phyloP scores from a whole-genome alignment of 2,113 vertebrate genomes.

The Pseudonaja textilis region DNA sequence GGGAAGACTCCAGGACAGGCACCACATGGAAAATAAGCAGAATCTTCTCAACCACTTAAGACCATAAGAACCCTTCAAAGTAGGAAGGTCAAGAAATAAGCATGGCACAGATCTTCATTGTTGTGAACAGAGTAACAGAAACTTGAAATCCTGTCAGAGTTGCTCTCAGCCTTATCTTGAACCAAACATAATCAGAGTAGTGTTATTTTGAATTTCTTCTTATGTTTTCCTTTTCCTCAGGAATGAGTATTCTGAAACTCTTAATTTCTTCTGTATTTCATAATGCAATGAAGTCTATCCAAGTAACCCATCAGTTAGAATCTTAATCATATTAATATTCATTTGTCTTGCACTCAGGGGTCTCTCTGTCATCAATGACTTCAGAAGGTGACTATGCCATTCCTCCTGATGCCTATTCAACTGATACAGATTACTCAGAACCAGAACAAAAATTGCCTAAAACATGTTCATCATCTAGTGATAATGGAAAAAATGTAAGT shows the following conservation, averaged over 20 bases:
- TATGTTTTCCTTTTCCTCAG: not conserved
- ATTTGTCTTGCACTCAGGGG: slow-evolving; percentile 71
- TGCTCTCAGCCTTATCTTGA: not conserved
- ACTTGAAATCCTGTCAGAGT: not conserved
- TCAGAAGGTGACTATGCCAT: slow-evolving; percentile 98
- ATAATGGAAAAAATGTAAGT: slow-evolving; percentile 88
- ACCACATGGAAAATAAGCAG: not conserved
- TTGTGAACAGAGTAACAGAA: not conserved
- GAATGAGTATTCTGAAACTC: not conserved
- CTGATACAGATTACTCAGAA: slow-evolving; percentile 89
- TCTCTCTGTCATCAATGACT: slow-evolving; percentile 90
- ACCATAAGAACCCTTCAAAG: not conserved
- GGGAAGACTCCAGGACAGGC: not conserved
- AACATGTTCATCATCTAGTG: slow-evolving; percentile 82
- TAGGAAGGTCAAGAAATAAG: not conserved
- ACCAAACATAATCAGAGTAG: not conserved
- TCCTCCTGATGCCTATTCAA: slow-evolving; percentile 93
- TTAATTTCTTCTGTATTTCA: not conserved
- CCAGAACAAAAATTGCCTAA: slow-evolving; percentile 93
- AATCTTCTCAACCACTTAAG: not conserved
- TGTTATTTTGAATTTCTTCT: not conserved
- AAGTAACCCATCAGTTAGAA: not conserved
- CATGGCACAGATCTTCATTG: not conserved
- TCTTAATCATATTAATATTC: not conserved
- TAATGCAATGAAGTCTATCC: not conserved